phyloP scores from a whole-genome alignment of 2,113 vertebrate species.

The Misgurnus anguillicaudatus region DNA sequence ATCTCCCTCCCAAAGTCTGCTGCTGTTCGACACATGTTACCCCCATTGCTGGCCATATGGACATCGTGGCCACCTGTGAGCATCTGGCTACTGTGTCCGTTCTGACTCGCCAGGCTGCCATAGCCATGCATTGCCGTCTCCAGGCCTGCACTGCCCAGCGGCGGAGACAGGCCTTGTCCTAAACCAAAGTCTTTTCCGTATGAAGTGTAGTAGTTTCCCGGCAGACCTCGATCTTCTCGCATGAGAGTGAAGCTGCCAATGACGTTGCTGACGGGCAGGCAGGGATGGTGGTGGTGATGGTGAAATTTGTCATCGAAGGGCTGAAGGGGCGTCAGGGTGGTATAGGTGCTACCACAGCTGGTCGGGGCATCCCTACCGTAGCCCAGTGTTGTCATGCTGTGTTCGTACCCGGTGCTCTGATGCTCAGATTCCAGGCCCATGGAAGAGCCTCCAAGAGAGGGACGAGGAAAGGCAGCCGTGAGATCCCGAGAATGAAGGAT shows the following conservation, averaged over 20 bases:
- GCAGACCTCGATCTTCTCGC: conserved; percentile 78
- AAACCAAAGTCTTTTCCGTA: conserved; percentile 81
- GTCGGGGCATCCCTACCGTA: conserved; percentile 80
- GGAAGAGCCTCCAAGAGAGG: conserved; percentile 73
- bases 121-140: conserved; percentile 75
- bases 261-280: conserved; percentile 81
- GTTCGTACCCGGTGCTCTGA: conserved; percentile 72
- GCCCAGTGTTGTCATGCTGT: conserved; percentile 77
- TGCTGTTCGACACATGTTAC: conserved; percentile 76
- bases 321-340: conserved; percentile 80
- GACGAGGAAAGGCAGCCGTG: conserved; percentile 76
- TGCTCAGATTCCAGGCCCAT: conserved; percentile 78
- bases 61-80: conserved; percentile 75
- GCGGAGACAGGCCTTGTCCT: conserved; percentile 74
- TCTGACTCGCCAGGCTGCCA: conserved; percentile 68
- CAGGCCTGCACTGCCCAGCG: conserved; percentile 69
- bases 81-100: conserved; percentile 71
- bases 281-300: conserved; percentile 78
- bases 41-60: conserved; percentile 65
- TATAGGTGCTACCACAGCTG: conserved; percentile 77
- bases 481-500: conserved; percentile 78
- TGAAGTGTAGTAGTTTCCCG: conserved; percentile 80
- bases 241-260: conserved; percentile 84
- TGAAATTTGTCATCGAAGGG: conserved; percentile 83
- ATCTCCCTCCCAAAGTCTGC: conserved; percentile 79